Evolutionary conservation across 2,797 vertebrate genomes (phyloP).

Genomic region (Pseudocheirus occidentalis): DNA sequence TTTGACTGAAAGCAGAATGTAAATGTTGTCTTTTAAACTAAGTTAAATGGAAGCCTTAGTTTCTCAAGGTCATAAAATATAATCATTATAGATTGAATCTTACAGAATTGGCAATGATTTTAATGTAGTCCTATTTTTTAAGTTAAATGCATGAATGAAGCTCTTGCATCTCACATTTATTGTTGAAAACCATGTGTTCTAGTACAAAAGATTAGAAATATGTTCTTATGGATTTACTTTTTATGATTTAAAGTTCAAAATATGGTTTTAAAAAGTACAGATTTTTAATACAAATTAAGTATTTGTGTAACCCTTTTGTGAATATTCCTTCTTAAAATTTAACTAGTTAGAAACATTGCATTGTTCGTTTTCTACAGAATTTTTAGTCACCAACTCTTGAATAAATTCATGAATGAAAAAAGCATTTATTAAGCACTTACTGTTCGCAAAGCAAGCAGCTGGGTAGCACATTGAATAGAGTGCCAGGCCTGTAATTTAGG

Average conservation of each 20-base stretch:
- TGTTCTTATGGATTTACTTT: slow-evolving; percentile 26
- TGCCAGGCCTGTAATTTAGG: not conserved
- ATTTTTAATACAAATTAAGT: not conserved
- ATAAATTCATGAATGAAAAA: not conserved
- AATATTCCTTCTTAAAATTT: not conserved
- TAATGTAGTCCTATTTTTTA: slow-evolving; percentile 56
- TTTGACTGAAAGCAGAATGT: slow-evolving; percentile 1
- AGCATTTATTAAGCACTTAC: not conserved
- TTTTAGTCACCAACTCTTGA: not conserved
- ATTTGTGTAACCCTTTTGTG: not conserved
- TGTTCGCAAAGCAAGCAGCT: not conserved
- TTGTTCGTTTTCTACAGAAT: not conserved
- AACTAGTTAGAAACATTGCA: not conserved
- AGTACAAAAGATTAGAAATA: slow-evolving; percentile 16
- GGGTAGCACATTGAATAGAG: not conserved
- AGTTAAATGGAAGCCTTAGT: slow-evolving; percentile 54
- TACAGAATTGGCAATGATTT: not conserved
- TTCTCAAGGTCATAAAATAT: slow-evolving; percentile 68
- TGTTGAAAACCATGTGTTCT: slow-evolving; percentile 47
- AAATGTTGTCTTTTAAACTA: slow-evolving; percentile 54
- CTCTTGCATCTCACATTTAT: slow-evolving; percentile 28
- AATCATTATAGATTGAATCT: slow-evolving; percentile 35
- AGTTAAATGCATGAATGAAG: slow-evolving; percentile 33
- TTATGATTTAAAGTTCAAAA: not conserved
- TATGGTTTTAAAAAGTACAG: not conserved